Conservation (phyloP, 1,140 invertebrate species). For the Cepaea nemoralis region DNA sequence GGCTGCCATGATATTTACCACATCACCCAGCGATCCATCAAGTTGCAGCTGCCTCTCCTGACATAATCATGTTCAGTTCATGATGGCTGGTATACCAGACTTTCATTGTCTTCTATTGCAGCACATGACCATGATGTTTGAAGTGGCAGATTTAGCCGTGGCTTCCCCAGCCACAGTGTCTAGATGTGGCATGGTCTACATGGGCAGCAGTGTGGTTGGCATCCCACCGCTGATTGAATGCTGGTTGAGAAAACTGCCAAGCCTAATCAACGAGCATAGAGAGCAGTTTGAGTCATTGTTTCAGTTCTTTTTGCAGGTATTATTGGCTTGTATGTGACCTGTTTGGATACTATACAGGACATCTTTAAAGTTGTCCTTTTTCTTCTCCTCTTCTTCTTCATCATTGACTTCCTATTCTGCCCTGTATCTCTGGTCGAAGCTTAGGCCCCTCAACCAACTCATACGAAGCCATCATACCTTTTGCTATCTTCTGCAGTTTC, state of each 20-base stretch:
- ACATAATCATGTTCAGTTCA: no score
- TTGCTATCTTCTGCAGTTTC: no score
- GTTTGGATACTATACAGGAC: no score
- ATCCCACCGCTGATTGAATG: constrained; percentile 71
- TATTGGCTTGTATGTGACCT: not conserved
- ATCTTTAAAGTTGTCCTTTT: no score
- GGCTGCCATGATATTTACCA: no score
- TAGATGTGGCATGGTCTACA: constrained; percentile 76
- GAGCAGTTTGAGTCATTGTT: constrained; percentile 67
- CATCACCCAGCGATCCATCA: no score
- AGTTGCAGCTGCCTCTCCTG: no score
- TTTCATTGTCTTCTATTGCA: constrained; percentile 39
- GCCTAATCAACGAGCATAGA: constrained; percentile 60
- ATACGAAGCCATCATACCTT: no score
- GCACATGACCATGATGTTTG: constrained; percentile 74
- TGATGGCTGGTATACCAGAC: no score
- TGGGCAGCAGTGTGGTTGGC: constrained; percentile 74
- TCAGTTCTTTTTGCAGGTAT: constrained; percentile 69
- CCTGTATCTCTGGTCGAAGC: not conserved
- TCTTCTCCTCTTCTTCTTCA: not conserved
- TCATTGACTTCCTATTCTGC: not conserved
- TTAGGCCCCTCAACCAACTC: no score
- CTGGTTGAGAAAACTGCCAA: constrained; percentile 69
- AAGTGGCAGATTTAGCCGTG: constrained; percentile 75
- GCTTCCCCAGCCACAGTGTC: constrained; percentile 74